These are phyloP conservation scores for Sphaeridia pumilis DNA, from an alignment of 2,888 invertebrate genomes.

Conservation along the genomic window DNA sequence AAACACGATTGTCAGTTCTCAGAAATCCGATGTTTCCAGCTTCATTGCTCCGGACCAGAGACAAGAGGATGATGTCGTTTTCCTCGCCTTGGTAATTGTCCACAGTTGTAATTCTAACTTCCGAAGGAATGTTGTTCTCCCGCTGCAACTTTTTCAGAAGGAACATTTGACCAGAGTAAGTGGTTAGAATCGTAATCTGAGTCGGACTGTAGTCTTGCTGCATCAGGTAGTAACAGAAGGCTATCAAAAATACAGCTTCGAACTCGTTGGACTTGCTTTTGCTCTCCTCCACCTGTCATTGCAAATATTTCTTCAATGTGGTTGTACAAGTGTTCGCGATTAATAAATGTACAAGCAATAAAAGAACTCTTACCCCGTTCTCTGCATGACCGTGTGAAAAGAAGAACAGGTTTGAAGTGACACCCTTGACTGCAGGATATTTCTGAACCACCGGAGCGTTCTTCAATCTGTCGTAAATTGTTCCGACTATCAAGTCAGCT, in stretches of 20 bases:
- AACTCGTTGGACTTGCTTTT: neutral
- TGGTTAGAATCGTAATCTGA: neutral
- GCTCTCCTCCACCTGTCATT: neutral
- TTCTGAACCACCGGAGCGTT: conserved; percentile 49
- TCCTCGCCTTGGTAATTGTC: conserved; percentile 75
- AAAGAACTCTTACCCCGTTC: conserved; percentile 41
- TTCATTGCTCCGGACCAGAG: conserved; percentile 61
- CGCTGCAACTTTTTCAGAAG: neutral
- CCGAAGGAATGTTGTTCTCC: neutral
- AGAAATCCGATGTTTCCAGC: conserved; percentile 58
- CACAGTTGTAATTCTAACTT: conserved; percentile 43
- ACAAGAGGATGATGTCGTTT: conserved; percentile 61
- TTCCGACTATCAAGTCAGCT: conserved; percentile 48
- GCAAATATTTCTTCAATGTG: neutral
- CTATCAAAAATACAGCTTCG: neutral
- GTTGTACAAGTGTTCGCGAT: neutral
- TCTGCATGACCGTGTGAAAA: conserved; percentile 51
- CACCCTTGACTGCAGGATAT: conserved; percentile 50
- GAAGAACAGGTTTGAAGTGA: conserved; percentile 56
- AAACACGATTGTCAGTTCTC: conserved; percentile 54
- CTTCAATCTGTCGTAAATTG: conserved; percentile 54
- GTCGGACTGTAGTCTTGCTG: neutral
- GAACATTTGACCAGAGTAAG: neutral
- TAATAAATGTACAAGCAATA: neutral
- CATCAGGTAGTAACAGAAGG: neutral